A percentile compares a stretch with the other conserved stretches of the same genome.
Conservation (phyloP, 2,113 vertebrate species). For the Mugil cephalus region DNA sequence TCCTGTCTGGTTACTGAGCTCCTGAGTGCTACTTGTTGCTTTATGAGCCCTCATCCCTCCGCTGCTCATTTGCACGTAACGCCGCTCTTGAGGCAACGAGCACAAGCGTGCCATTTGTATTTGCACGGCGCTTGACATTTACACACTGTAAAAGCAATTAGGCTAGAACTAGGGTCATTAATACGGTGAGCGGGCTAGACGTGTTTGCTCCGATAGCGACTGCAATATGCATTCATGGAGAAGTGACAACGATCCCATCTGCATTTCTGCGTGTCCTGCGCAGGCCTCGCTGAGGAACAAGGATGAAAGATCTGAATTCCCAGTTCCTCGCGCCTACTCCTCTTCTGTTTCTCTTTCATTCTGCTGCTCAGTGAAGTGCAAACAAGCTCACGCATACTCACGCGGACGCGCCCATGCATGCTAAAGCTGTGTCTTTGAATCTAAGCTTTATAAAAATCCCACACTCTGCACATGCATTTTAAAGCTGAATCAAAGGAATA, state of each 20-base stretch:
- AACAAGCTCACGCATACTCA: background rate
- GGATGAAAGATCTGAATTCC: conserved; percentile 23
- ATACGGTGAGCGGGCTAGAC: conserved; percentile 46
- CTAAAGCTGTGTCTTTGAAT: conserved; percentile 22
- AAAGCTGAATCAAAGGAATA: conserved; percentile 14
- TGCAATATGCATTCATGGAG: conserved; percentile 37
- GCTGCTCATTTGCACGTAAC: conserved; percentile 60
- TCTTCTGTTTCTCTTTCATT: conserved; percentile 41
- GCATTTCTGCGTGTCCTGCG: conserved; percentile 28
- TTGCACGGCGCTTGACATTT: conserved; percentile 79
- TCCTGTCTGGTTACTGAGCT: conserved; percentile 41
- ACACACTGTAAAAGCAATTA: conserved; percentile 77
- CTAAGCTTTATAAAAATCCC: background rate
- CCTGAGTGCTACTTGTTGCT: conserved; percentile 53
- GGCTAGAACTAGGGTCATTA: conserved; percentile 70
- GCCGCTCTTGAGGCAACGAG: conserved; percentile 62
- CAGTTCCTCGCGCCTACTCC: conserved; percentile 17
- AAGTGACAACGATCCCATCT: conserved; percentile 40
- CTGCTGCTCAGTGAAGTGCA: background rate
- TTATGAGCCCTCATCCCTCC: conserved; percentile 17
- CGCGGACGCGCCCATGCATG: background rate
- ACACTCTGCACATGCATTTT: background rate
- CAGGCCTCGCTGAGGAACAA: conserved; percentile 15
- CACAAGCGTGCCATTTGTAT: conserved; percentile 69
- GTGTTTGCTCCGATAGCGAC: conserved; percentile 49